Percentiles rank a stretch among this genome's conserved stretches.
Evolutionary conservation across 2,113 vertebrate species (phyloP).

Genomic region (Galeopterus variegatus): DNA sequence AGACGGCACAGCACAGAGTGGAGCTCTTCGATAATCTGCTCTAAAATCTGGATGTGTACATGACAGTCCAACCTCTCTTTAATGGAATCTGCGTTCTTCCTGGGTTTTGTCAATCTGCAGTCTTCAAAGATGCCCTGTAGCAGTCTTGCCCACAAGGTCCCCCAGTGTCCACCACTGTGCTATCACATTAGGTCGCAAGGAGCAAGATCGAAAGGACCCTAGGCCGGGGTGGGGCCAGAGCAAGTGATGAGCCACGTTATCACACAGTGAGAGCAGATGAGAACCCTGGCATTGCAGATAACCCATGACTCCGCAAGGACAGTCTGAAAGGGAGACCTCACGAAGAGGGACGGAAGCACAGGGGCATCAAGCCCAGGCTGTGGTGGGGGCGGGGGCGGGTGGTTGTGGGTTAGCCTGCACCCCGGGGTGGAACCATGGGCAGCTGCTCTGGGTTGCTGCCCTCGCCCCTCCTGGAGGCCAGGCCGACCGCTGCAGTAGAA

Average conservation of each 20-base stretch:
- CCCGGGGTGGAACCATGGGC: not conserved
- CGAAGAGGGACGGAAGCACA: not conserved
- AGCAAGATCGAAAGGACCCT: not conserved
- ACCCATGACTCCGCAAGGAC: not conserved
- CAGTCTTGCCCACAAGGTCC: not conserved
- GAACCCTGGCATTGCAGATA: not conserved
- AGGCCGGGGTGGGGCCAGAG: not conserved
- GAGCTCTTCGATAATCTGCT: too few species aligned
- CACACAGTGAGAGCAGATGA: not conserved
- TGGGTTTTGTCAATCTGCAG: not conserved
- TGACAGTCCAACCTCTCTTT: not conserved
- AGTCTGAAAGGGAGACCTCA: not conserved
- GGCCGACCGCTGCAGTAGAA: not conserved
- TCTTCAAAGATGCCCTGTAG: not conserved
- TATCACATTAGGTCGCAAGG: not conserved
- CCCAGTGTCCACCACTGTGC: not conserved
- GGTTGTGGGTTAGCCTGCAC: not conserved
- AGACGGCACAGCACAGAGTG: not conserved
- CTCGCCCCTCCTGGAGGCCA: not conserved
- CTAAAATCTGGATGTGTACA: not conserved
- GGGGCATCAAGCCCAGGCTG: not conserved
- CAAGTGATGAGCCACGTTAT: not conserved
- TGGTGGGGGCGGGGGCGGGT: fast-evolving
- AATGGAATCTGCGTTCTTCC: not conserved
- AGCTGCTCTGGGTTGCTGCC: not conserved